phyloP scores from a whole-genome alignment of 2,888 invertebrate genomes.

The Icerya purchasi region DNA sequence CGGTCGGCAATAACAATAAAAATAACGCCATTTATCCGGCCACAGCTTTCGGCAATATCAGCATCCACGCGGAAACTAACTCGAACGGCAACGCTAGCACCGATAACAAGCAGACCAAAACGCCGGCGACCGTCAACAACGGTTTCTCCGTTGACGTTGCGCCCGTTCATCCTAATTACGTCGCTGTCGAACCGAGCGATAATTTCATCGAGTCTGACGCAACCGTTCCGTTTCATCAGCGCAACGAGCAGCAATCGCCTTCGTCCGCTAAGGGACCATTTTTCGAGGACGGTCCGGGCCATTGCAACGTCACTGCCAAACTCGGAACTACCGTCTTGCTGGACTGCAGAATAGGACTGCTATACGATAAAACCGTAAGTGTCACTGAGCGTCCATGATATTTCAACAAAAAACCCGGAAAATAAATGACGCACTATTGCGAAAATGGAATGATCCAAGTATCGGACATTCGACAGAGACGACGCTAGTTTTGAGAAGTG shows the following conservation, averaged over 20 bases:
- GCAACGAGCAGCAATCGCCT: neutral
- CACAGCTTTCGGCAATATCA: no score
- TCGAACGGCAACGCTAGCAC: neutral
- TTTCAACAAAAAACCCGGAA: no score
- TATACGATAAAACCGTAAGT: slow-evolving; percentile 37
- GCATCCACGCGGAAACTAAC: neutral
- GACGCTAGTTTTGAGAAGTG: no score
- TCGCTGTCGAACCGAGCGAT: neutral
- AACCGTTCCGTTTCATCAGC: neutral
- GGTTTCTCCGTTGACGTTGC: neutral
- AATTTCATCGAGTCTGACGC: neutral
- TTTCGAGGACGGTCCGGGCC: slow-evolving; percentile 35
- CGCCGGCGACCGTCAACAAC: neutral
- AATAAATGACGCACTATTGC: no score
- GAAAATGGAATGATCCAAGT: no score
- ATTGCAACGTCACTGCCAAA: slow-evolving; percentile 33
- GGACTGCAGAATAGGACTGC: slow-evolving; percentile 36
- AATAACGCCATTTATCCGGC: neutral
- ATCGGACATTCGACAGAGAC: no score
- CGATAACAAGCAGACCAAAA: neutral
- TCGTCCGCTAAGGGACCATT: slow-evolving; percentile 27
- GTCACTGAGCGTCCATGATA: no score
- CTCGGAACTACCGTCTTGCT: slow-evolving; percentile 35
- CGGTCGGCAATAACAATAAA: neutral
- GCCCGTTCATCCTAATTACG: neutral